These are phyloP conservation scores for Ephydatia muelleri DNA, from an alignment of 37 sponge, comb jelly and placozoan genomes.

Conservation along the genomic window DNA sequence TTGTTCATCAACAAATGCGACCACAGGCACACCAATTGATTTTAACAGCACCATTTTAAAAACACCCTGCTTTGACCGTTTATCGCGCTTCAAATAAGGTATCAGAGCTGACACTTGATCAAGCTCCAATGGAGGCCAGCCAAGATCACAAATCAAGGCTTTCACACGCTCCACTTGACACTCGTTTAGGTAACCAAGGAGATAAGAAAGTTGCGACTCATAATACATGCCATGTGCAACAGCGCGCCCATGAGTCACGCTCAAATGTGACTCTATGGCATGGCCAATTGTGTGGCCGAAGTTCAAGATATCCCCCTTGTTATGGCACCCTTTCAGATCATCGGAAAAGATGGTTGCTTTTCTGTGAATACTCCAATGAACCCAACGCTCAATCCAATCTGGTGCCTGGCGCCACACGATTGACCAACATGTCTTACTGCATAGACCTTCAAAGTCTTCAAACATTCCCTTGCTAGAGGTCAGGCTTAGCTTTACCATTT, in stretches of 20 bases:
- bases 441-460: neutral
- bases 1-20: no score
- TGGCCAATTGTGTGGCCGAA: constrained; percentile 3
- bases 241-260: neutral
- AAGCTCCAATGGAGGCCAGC: no score
- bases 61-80: no score
- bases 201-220: no score
- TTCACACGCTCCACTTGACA: no score
- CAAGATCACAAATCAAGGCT: no score
- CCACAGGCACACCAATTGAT: no score
- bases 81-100: no score
- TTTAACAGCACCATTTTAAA: no score
- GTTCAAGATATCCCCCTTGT: neutral
- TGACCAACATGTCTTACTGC: neutral
- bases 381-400: neutral
- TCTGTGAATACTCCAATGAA: neutral
- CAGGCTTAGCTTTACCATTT: neutral
- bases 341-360: no score
- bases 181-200: no score
- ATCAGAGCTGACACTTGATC: no score
- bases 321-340: neutral
- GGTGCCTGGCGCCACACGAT: neutral
- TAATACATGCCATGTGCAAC: neutral
- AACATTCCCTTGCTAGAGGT: neutral
- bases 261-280: neutral